A percentile compares a stretch with the other conserved stretches of the same genome.
Conservation (phyloP, 92 coral and sea anemone genomes). For the Muricea muricata region DNA sequence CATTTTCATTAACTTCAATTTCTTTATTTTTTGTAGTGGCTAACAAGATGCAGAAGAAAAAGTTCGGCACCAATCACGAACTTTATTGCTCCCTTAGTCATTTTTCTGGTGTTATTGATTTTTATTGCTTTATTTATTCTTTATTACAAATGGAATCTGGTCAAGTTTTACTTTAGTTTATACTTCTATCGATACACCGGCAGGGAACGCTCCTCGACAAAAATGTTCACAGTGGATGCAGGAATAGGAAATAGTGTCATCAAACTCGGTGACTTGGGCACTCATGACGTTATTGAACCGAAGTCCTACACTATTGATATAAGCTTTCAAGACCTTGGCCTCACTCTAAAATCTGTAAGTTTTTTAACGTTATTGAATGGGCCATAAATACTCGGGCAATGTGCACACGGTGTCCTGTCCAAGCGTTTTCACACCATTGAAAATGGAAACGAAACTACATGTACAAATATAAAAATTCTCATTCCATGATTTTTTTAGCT, state of each 20-base stretch:
- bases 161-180: slow-evolving; percentile 23
- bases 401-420: no score
- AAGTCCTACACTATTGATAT: slow-evolving; percentile 61
- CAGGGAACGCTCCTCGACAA: slow-evolving; percentile 13
- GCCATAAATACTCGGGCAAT: no score
- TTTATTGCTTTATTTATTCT: slow-evolving; percentile 20
- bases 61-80: slow-evolving; percentile 62
- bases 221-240: not conserved
- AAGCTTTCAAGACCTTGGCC: slow-evolving; percentile 51
- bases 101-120: slow-evolving; percentile 27
- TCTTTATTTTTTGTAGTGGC: slow-evolving; percentile 46
- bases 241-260: not conserved
- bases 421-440: no score
- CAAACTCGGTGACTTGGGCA: not conserved
- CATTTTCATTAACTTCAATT: no score
- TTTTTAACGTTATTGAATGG: no score
- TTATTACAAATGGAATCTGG: not conserved
- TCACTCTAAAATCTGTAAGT: slow-evolving; percentile 49
- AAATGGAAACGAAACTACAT: no score
- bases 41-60: slow-evolving; percentile 66
- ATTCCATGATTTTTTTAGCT: no score
- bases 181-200: not conserved
- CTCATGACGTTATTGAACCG: slow-evolving; percentile 12
- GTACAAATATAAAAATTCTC: no score
- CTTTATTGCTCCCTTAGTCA: slow-evolving; percentile 32